Evolutionary conservation across 1,140 invertebrate genomes (phyloP).

Genomic region (Sminthurinus signatus): DNA sequence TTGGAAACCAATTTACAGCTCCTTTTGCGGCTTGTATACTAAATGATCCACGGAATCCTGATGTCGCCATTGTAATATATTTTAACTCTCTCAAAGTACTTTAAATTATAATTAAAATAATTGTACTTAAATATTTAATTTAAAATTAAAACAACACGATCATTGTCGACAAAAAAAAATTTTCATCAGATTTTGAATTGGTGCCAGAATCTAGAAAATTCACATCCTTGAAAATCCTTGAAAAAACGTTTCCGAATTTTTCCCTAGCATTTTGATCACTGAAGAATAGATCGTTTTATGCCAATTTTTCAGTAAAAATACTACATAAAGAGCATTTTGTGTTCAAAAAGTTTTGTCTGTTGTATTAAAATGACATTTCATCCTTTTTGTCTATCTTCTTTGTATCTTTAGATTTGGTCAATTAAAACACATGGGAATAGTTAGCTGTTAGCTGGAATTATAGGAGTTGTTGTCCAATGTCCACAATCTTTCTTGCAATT

Average conservation of each 20-base stretch:
- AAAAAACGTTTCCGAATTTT: no score
- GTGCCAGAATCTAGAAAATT: no score
- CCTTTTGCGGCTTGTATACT: not conserved
- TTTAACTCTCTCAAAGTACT: not conserved
- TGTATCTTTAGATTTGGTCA: constrained; percentile 65
- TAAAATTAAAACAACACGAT: no score
- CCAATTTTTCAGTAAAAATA: no score
- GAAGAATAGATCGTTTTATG: no score
- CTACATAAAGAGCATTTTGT: no score
- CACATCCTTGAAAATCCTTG: no score
- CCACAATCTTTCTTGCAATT: constrained; percentile 52
- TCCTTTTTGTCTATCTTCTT: constrained; percentile 7
- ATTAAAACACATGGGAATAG: constrained; percentile 93
- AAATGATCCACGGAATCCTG: not conserved
- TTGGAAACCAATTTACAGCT: constrained; percentile 38
- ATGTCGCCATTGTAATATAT: constrained; percentile 3
- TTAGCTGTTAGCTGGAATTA: constrained; percentile 70
- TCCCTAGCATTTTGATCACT: no score
- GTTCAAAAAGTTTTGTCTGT: constrained; percentile 1
- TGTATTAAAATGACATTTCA: not conserved
- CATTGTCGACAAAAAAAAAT: no score
- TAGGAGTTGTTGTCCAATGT: no score
- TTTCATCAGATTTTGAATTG: no score
- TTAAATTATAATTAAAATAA: not conserved
- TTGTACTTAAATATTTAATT: no score